These are phyloP conservation scores for Poliocrania exsul DNA, from an alignment of 2,797 vertebrate genomes.

Conservation along the genomic window DNA sequence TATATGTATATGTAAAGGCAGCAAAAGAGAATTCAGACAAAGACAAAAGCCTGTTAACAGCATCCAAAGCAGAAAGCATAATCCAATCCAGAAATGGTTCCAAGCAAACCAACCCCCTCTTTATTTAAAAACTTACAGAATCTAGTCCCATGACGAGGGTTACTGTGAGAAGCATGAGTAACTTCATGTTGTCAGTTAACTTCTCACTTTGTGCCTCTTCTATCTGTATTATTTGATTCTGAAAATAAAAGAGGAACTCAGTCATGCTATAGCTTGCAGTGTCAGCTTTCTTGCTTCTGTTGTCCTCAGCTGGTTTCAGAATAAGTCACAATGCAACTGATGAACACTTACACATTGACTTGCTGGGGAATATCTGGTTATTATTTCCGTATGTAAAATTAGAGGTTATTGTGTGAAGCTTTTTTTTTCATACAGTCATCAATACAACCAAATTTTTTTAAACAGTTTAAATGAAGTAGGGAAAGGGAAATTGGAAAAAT, in stretches of 20 bases:
- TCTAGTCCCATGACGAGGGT: background rate
- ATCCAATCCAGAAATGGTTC: background rate
- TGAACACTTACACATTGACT: background rate
- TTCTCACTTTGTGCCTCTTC: slow-evolving; percentile 9
- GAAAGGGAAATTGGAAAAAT: background rate
- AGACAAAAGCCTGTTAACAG: background rate
- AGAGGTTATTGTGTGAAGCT: background rate
- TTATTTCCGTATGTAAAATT: background rate
- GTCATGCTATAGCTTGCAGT: background rate
- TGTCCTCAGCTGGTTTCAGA: background rate
- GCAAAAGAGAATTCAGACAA: background rate
- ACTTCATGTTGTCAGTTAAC: slow-evolving; percentile 52
- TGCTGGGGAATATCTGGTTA: background rate
- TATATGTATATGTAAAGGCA: background rate
- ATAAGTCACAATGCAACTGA: background rate
- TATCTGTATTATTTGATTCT: slow-evolving; percentile 3
- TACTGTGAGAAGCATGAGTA: slow-evolving; percentile 1
- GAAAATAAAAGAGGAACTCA: slow-evolving; percentile 14
- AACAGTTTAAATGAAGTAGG: background rate
- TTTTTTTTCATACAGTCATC: background rate
- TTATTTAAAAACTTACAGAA: slow-evolving; percentile 58
- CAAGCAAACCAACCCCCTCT: background rate
- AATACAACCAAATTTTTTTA: background rate
- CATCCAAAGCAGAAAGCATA: background rate
- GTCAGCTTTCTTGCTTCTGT: background rate